Evolutionary conservation across 2,797 vertebrate genomes (phyloP).

Genomic region (Sciurus vulgaris): DNA sequence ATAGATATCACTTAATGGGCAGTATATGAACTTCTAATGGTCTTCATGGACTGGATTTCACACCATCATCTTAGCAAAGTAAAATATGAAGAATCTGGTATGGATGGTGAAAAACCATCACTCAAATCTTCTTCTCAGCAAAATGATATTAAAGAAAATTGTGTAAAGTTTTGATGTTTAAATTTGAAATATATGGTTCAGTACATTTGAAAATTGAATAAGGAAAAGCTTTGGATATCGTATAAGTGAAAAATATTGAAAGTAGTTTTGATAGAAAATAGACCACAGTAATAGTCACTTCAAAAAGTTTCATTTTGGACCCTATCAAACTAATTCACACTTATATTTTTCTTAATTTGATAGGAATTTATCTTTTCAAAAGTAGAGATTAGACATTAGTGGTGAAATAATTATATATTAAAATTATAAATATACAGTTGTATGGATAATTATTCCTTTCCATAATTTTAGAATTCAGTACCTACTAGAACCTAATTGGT

Average conservation of each 20-base stretch:
- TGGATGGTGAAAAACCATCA: too few relatives aligned
- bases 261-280: constrained; percentile 49
- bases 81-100: too few relatives aligned
- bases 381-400: constrained; percentile 20
- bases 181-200: too few relatives aligned
- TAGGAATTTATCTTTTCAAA: constrained; percentile 31
- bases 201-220: neutral
- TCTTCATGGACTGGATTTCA: constrained; percentile 93
- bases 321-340: constrained; percentile 40
- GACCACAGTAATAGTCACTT: neutral
- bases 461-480: neutral
- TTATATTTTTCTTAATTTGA: constrained; percentile 28
- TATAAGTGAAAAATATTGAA: constrained; percentile 17
- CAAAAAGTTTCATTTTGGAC: constrained; percentile 23
- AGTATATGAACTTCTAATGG: constrained; percentile 89
- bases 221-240: neutral
- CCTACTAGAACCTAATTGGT: constrained; percentile 13
- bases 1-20: constrained; percentile 86
- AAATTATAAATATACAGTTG: neutral
- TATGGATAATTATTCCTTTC: neutral
- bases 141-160: too few relatives aligned
- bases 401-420: neutral
- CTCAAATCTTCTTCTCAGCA: too few relatives aligned
- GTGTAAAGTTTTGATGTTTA: too few relatives aligned
- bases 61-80: too few relatives aligned